Evolutionary conservation across 35 echinoderm and acorn worm species (phyloP).

Genomic region (Eucidaris tribuloides): DNA sequence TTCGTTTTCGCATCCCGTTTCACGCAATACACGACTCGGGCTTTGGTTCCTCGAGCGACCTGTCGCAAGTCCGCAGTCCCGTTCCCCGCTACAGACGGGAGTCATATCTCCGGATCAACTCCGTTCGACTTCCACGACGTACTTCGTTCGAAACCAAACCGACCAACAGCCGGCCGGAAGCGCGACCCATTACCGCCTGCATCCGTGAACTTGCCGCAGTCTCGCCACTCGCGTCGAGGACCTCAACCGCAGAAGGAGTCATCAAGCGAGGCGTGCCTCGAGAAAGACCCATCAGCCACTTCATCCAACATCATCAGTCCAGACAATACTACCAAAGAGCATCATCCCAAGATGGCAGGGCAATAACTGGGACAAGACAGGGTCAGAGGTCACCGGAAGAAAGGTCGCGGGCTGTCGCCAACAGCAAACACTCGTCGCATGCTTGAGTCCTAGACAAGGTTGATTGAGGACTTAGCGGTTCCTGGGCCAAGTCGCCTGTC

Average conservation of each 20-base stretch:
- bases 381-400: conserved; percentile 1
- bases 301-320: not conserved
- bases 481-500: not conserved
- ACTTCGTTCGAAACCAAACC: not conserved
- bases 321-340: not conserved
- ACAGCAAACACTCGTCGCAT: not conserved
- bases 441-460: not conserved
- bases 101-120: not conserved
- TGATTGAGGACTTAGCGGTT: not conserved
- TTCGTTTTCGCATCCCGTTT: not conserved
- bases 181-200: not conserved
- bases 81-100: not conserved
- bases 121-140: not conserved
- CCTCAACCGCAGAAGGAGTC: not conserved
- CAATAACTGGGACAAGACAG: not conserved
- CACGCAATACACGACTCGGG: not conserved
- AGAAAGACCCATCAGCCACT: not conserved
- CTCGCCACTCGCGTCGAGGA: not conserved
- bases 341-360: not conserved
- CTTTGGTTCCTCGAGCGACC: not conserved
- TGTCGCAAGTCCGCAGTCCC: not conserved
- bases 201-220: not conserved
- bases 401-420: not conserved
- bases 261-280: too few species aligned
- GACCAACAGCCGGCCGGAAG: not conserved